Conservation (phyloP, 2,888 invertebrate species). For the Mimas tiliae region DNA sequence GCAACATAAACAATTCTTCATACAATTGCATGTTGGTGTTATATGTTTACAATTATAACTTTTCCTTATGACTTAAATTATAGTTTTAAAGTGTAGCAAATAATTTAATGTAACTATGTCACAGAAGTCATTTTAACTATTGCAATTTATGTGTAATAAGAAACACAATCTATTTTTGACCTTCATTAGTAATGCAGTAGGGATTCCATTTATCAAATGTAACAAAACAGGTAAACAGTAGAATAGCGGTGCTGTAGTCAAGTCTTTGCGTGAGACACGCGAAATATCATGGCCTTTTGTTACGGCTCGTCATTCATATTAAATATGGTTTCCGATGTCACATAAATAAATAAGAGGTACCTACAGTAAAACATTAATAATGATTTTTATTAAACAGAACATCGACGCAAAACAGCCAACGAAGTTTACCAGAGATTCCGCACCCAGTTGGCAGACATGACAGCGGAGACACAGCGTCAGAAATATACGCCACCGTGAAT, state of each 20-base stretch:
- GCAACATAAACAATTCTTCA: slow-evolving; percentile 10
- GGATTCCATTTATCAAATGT: slow-evolving; percentile 5
- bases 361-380: slow-evolving; percentile 1
- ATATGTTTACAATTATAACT: slow-evolving; percentile 5
- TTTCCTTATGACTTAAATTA: background rate
- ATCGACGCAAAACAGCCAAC: slow-evolving; percentile 85
- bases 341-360: background rate
- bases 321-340: background rate
- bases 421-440: slow-evolving; percentile 93
- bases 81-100: background rate
- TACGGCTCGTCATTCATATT: background rate
- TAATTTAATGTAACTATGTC: slow-evolving; percentile 19
- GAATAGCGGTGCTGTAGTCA: background rate
- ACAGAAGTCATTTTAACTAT: slow-evolving; percentile 2
- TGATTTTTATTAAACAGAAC: slow-evolving; percentile 55
- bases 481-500: slow-evolving; percentile 93
- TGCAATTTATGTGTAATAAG: slow-evolving; percentile 14
- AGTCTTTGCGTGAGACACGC: slow-evolving; percentile 1
- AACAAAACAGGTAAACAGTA: slow-evolving; percentile 16
- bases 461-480: slow-evolving; percentile 91
- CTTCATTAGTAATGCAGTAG: slow-evolving; percentile 18
- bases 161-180: slow-evolving; percentile 22
- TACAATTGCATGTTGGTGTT: slow-evolving; percentile 18
- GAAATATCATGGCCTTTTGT: background rate
- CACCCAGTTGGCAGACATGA: slow-evolving; percentile 88